Conservation (phyloP, 1,140 invertebrate genomes). For the Mizuhopecten yessoensis region DNA sequence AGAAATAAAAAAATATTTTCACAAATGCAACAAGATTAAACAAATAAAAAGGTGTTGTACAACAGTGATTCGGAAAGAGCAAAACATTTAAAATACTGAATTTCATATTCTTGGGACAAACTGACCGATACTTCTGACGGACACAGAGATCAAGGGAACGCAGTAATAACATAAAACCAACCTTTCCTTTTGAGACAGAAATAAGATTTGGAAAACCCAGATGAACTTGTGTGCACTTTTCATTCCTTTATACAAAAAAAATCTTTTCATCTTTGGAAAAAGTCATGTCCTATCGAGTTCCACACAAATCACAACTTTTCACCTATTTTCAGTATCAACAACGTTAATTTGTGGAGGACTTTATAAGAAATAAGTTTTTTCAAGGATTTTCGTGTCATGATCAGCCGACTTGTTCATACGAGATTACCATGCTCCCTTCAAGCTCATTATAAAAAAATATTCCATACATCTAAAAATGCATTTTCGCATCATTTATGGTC, state of each 20-base stretch:
- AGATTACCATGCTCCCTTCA: background rate
- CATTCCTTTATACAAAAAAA: too few species aligned
- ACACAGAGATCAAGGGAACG: background rate
- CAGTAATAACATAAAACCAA: background rate
- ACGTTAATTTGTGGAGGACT: background rate
- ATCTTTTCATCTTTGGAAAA: too few species aligned
- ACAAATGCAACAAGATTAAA: background rate
- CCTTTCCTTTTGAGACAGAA: background rate
- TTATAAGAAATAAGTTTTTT: slow-evolving; percentile 13
- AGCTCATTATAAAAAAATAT: background rate
- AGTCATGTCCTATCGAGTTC: too few species aligned
- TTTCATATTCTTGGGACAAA: background rate
- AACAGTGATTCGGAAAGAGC: background rate
- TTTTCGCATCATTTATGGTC: background rate
- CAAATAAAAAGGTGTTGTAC: background rate
- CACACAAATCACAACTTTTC: too few species aligned
- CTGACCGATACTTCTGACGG: background rate
- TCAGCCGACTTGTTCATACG: background rate
- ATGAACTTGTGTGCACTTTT: background rate
- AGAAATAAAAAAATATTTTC: background rate
- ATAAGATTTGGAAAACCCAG: background rate
- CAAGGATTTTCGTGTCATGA: slow-evolving; percentile 5
- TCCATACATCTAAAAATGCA: background rate
- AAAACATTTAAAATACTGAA: background rate
- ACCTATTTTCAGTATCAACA: background rate